Evolutionary conservation across 1,140 invertebrate genomes (phyloP).

Genomic region (Pogonomyrmex barbatus): DNA sequence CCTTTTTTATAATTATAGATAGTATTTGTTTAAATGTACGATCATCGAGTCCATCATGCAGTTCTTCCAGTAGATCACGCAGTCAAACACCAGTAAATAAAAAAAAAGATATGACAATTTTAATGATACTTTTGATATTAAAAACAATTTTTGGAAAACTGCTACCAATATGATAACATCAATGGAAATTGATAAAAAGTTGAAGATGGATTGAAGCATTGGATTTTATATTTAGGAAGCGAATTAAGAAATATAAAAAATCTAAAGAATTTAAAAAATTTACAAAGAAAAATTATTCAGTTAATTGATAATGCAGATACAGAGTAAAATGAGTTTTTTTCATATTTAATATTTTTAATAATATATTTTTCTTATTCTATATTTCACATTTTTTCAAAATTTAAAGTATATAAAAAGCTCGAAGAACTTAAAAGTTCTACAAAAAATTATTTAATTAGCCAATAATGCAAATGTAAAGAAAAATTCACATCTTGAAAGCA

Average conservation of each 20-base stretch:
- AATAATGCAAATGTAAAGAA: too few species aligned
- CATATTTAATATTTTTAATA: too few species aligned
- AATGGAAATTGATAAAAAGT: not conserved
- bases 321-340: not conserved
- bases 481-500: too few species aligned
- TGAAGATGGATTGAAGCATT: not conserved
- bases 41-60: too few species aligned
- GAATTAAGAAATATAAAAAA: not conserved
- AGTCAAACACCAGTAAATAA: too few species aligned
- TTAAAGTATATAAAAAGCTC: too few species aligned
- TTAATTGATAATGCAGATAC: not conserved
- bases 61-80: too few species aligned
- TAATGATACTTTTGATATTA: not conserved
- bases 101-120: not conserved
- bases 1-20: too few species aligned
- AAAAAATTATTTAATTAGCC: too few species aligned
- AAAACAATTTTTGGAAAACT: not conserved
- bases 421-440: too few species aligned
- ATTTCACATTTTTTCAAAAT: too few species aligned
- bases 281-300: not conserved
- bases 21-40: too few species aligned
- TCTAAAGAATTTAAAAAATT: not conserved
- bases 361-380: not conserved
- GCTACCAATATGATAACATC: not conserved
- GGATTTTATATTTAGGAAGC: not conserved